These are phyloP conservation scores for Varroa destructor DNA, from an alignment of 1,140 invertebrate genomes.

Conservation along the genomic window DNA sequence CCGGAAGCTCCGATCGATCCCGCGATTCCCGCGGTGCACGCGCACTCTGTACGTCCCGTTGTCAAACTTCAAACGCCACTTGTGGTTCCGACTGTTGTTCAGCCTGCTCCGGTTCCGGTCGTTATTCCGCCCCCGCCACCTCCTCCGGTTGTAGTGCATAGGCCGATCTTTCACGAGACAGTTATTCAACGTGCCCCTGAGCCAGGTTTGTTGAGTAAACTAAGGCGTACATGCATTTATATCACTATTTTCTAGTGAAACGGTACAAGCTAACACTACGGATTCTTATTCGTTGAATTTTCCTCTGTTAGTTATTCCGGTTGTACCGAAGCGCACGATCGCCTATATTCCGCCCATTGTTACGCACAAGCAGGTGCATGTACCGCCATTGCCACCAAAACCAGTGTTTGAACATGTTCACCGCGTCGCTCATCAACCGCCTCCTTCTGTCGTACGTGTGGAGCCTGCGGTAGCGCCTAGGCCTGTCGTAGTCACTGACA, in stretches of 20 bases:
- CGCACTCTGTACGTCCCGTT: not conserved
- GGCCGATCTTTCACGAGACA: constrained; percentile 11
- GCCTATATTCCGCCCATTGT: constrained; percentile 1
- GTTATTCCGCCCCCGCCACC: not conserved
- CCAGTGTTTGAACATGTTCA: constrained; percentile 2
- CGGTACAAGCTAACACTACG: too few species aligned
- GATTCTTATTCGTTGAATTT: too few species aligned
- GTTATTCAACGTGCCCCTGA: constrained; percentile 4
- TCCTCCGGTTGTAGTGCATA: constrained; percentile 1
- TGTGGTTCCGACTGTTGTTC: not conserved
- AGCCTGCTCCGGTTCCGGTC: not conserved
- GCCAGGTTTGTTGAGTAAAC: too few species aligned
- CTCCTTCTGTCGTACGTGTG: not conserved
- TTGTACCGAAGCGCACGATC: constrained; percentile 3
- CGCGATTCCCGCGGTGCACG: not conserved
- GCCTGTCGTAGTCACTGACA: not conserved
- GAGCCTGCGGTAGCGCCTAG: not conserved
- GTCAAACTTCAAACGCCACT: not conserved
- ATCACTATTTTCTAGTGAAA: too few species aligned
- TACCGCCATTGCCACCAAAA: not conserved
- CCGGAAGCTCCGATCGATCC: not conserved
- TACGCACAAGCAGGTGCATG: not conserved
- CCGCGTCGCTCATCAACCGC: not conserved
- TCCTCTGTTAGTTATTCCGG: not conserved
- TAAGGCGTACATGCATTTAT: too few species aligned